These are phyloP conservation scores for Rhinichthys klamathensis DNA, from an alignment of 2,113 vertebrate species.

Conservation along the genomic window DNA sequence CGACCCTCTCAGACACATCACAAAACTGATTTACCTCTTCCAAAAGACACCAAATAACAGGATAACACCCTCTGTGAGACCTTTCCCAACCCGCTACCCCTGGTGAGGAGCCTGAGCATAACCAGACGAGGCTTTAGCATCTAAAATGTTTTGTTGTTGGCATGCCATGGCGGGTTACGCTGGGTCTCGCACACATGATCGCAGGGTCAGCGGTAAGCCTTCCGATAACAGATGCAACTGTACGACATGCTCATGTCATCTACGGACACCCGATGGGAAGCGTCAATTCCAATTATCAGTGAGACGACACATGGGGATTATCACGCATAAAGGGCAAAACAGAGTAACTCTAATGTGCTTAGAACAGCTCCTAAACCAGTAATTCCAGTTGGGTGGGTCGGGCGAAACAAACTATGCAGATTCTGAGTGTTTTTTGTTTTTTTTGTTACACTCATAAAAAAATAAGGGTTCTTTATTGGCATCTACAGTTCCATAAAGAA, in stretches of 20 bases:
- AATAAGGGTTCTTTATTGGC: neutral
- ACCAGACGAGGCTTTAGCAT: neutral
- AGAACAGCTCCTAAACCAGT: neutral
- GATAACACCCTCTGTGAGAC: slow-evolving; percentile 1
- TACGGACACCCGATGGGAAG: slow-evolving; percentile 79
- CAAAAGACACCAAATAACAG: slow-evolving; percentile 8
- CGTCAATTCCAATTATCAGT: slow-evolving; percentile 82
- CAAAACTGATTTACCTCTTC: slow-evolving; percentile 41
- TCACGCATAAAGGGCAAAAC: neutral
- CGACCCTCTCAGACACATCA: slow-evolving; percentile 64
- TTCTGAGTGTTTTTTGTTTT: neutral
- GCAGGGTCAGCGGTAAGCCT: slow-evolving; percentile 37
- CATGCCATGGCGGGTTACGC: slow-evolving; percentile 49
- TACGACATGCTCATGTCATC: slow-evolving; percentile 45
- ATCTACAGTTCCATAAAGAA: neutral
- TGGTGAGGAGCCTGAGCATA: slow-evolving; percentile 3
- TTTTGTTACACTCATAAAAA: neutral
- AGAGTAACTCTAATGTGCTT: neutral
- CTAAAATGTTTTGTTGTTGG: slow-evolving; percentile 51
- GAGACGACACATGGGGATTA: slow-evolving; percentile 68
- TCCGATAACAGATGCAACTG: slow-evolving; percentile 28
- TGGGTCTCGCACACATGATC: slow-evolving; percentile 32
- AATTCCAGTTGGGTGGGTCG: neutral
- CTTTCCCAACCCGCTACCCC: slow-evolving; percentile 15
- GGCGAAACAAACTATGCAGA: neutral